phyloP scores from a whole-genome alignment of 2,888 invertebrate genomes.

The Epinotia ramella region DNA sequence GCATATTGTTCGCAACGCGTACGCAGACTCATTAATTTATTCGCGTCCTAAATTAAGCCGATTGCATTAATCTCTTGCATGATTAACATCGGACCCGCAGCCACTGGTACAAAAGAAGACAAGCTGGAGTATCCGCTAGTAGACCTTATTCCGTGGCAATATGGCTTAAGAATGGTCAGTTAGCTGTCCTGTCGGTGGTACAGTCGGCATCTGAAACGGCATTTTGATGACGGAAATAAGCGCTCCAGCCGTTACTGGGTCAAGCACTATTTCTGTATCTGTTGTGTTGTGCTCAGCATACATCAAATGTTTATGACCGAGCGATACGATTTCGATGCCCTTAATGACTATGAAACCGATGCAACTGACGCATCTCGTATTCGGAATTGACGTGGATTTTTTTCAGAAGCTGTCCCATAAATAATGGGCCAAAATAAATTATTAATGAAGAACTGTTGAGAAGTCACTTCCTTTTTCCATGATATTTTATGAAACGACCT shows the following conservation, averaged over 20 bases:
- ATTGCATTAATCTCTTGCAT: slow-evolving; percentile 58
- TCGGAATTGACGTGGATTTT: slow-evolving; percentile 36
- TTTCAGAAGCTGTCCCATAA: slow-evolving; percentile 18
- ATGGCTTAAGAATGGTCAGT: background rate
- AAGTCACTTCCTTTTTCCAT: background rate
- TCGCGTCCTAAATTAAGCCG: slow-evolving; percentile 42
- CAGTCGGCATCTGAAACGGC: slow-evolving; percentile 59
- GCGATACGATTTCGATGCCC: slow-evolving; percentile 61
- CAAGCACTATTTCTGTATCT: slow-evolving; percentile 81
- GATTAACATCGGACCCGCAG: slow-evolving; percentile 64
- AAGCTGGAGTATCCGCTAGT: background rate
- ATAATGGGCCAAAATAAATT: slow-evolving; percentile 14
- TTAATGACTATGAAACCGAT: slow-evolving; percentile 62
- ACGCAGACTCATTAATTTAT: slow-evolving; percentile 43
- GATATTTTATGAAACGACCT: background rate
- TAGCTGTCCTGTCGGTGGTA: slow-evolving; percentile 46
- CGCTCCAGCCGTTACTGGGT: slow-evolving; percentile 83
- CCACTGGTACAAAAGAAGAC: slow-evolving; percentile 50
- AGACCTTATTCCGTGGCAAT: background rate
- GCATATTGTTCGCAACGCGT: slow-evolving; percentile 29
- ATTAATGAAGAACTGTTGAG: background rate
- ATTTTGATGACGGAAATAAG: slow-evolving; percentile 83
- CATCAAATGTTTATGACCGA: slow-evolving; percentile 70
- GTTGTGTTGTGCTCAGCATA: slow-evolving; percentile 72
- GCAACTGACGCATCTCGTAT: slow-evolving; percentile 54